Evolutionary conservation across 2,797 vertebrate genomes (phyloP).

Genomic region (Poecilia picta): DNA sequence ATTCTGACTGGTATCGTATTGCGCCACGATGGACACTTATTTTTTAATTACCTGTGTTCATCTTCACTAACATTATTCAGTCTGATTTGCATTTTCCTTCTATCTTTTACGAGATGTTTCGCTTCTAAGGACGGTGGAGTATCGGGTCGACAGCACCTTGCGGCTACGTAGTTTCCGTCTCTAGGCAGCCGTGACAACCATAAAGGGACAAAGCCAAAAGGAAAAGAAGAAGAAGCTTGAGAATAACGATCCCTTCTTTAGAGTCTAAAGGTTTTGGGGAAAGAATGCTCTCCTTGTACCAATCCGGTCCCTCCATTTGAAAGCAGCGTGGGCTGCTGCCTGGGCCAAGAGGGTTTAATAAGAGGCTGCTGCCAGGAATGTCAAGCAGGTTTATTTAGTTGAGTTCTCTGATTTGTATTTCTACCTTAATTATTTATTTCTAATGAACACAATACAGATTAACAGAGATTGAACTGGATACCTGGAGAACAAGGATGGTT

Average conservation of each 20-base stretch:
- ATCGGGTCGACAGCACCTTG: too few relatives aligned
- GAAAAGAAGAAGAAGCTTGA: too few relatives aligned
- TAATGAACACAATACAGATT: slow-evolving; percentile 73
- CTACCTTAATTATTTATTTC: slow-evolving; percentile 58
- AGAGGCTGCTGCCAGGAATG: slow-evolving; percentile 74
- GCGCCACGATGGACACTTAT: too few relatives aligned
- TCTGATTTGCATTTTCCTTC: too few relatives aligned
- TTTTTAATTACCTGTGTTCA: too few relatives aligned
- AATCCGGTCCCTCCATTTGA: slow-evolving; percentile 33
- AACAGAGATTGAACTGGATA: slow-evolving; percentile 43
- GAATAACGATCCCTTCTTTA: slow-evolving; percentile 17
- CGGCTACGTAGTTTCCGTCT: too few relatives aligned
- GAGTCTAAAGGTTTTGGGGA: slow-evolving; percentile 24
- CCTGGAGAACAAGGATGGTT: slow-evolving; percentile 66
- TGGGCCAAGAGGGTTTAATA: slow-evolving; percentile 65
- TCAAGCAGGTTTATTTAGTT: slow-evolving; percentile 77
- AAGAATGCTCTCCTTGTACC: slow-evolving; percentile 22
- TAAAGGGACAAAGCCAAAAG: too few relatives aligned
- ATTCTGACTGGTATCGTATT: too few relatives aligned
- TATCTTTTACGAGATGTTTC: too few relatives aligned
- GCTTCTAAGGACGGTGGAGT: too few relatives aligned
- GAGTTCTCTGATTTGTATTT: slow-evolving; percentile 78
- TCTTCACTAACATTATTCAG: too few relatives aligned
- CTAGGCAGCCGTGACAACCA: too few relatives aligned
- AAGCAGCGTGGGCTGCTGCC: slow-evolving; percentile 51